phyloP scores from a whole-genome alignment of 2,797 vertebrate species.

The Myiothlypis coronata region DNA sequence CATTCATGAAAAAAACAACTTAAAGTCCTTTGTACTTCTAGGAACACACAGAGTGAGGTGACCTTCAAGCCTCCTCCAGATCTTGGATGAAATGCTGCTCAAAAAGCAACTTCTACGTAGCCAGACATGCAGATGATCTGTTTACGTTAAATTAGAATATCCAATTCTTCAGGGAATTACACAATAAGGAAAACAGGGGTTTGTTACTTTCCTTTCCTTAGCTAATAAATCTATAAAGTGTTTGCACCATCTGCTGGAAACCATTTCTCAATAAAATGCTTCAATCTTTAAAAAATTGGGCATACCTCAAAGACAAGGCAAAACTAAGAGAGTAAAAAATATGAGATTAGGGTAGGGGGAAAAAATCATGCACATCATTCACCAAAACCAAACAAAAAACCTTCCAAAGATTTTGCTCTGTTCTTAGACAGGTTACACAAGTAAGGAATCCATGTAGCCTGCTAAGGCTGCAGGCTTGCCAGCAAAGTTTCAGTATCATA shows the following conservation, averaged over 20 bases:
- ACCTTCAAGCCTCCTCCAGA: background rate
- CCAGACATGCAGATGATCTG: background rate
- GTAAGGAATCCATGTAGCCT: background rate
- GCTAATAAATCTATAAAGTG: background rate
- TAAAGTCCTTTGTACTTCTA: background rate
- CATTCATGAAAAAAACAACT: conserved; percentile 12
- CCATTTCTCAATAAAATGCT: background rate
- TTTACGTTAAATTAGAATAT: background rate
- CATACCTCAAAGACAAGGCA: background rate
- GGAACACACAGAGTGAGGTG: background rate
- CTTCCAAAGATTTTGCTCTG: background rate
- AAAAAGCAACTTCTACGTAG: background rate
- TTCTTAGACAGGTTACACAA: background rate
- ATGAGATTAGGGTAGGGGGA: background rate
- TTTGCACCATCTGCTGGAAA: conserved; percentile 42
- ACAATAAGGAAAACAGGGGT: background rate
- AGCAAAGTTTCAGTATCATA: background rate
- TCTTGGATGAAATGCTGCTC: background rate
- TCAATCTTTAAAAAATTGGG: background rate
- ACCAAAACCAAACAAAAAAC: background rate
- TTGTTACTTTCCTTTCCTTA: background rate
- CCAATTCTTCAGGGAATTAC: background rate
- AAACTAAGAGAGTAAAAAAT: background rate
- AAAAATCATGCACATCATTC: background rate
- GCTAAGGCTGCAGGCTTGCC: background rate